Conservation (phyloP, 2,113 vertebrate genomes). For the Amblyornis subalaris region DNA sequence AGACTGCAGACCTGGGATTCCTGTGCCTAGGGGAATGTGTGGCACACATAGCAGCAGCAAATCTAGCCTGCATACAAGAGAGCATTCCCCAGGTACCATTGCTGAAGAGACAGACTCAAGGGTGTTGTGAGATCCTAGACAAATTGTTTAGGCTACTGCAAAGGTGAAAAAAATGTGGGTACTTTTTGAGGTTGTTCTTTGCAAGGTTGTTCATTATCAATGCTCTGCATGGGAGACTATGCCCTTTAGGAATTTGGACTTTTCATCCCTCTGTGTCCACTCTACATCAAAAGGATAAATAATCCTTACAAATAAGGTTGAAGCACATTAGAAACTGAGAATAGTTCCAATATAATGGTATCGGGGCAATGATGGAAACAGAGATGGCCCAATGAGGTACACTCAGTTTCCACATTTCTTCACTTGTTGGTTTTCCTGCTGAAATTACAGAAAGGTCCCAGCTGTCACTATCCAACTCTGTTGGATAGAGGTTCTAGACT, state of each 20-base stretch:
- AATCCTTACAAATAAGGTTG: neutral
- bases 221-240: neutral
- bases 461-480: neutral
- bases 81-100: neutral
- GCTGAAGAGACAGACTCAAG: neutral
- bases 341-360: neutral
- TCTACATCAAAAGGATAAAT: neutral
- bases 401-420: neutral
- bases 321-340: neutral
- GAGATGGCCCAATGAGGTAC: neutral
- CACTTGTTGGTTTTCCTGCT: neutral
- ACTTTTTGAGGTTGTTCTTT: neutral
- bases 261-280: neutral
- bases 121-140: neutral
- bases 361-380: neutral
- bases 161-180: neutral
- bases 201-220: neutral
- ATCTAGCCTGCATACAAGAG: neutral
- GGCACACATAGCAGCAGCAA: neutral
- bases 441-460: neutral
- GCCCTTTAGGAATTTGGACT: neutral
- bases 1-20: neutral
- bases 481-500: neutral
- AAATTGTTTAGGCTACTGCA: neutral
- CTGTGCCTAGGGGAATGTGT: rapidly evolving